Base-by-base conservation (phyloP, 1,140 invertebrate species). In the Leptinotarsa defecta region DNA sequence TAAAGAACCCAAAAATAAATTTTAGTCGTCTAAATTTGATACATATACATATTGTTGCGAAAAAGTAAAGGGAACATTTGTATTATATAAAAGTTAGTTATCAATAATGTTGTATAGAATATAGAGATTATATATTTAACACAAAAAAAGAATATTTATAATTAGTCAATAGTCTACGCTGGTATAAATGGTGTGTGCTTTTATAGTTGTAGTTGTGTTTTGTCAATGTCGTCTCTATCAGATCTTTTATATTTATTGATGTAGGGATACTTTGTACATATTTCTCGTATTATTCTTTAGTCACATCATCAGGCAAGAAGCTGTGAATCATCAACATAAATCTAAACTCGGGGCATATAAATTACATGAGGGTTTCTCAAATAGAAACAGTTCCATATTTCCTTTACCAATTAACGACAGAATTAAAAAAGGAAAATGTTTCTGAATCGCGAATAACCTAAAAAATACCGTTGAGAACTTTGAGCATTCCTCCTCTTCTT, bases 171-270 rank as follows among this genome's bases (percentile, higher is more conserved):
- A 81, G 79, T 78, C 61, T 76, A 79, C 74, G 83, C 82, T 78
- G 83, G 83, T 85, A 79, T 85, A 84, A 82, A 84, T 83, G 84
- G 81, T 84, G 84, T 85, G 84, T 84, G 84, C 84, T 85, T 85
- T 78, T 80, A 79, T 83, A 84, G 80, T 74, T 57, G 74, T 81
- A 79, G 79, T 77, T 77, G 76, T 75, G 74, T 73, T 74, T 69
- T 63, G 61, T 78, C 68, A 76, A 49, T 76, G 71, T 68, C 69
- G 62, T 76, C 64, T 65, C 64, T 65, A 24, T 65, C 64, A 65
- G 34, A 74, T 68, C 67, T 22, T 76, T 24, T 49, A 43, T 43
- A 43, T 13, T 68, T 24, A 43, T 72, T 43, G 34, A 70, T 15
- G 15, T 57, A 57, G 52, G 52, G 15, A 57, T 15, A 57, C 15